Percentiles rank a stretch among this genome's conserved stretches.
These are phyloP conservation scores for Eriocheir sinensis DNA, from an alignment of 1,140 invertebrate species.

Conservation along the genomic window DNA sequence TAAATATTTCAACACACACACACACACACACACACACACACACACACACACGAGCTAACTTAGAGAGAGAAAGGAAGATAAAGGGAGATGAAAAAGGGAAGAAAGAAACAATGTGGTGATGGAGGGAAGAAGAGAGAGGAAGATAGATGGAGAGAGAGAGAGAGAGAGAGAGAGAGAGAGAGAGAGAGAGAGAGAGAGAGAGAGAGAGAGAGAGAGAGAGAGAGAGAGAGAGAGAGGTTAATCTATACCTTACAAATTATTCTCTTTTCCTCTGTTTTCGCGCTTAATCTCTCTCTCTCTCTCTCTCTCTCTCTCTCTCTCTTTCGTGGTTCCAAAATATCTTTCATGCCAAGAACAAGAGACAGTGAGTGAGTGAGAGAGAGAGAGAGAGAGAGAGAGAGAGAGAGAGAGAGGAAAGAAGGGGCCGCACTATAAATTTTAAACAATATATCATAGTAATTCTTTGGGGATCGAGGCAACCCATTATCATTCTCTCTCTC, in stretches of 20 bases:
- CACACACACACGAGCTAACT: conserved; percentile 13
- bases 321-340: too few species aligned
- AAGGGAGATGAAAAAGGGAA: background rate
- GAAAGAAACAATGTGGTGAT: too few species aligned
- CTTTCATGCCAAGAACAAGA: background rate
- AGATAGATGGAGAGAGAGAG: too few species aligned
- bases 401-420: background rate
- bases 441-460: too few species aligned
- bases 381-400: conserved; percentile 30
- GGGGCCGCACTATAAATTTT: background rate
- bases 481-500: background rate
- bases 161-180: conserved; percentile 33
- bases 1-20: background rate
- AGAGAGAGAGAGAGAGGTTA: background rate
- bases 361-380: conserved; percentile 14
- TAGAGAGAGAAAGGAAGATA: background rate
- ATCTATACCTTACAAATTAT: too few species aligned
- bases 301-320: too few species aligned
- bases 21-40: background rate
- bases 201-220: conserved; percentile 32
- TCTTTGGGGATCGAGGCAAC: too few species aligned
- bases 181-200: conserved; percentile 43
- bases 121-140: too few species aligned
- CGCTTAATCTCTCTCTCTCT: too few species aligned
- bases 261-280: too few species aligned